These are phyloP conservation scores for Crotalus adamanteus DNA, from an alignment of 2,797 vertebrate species.

Conservation along the genomic window DNA sequence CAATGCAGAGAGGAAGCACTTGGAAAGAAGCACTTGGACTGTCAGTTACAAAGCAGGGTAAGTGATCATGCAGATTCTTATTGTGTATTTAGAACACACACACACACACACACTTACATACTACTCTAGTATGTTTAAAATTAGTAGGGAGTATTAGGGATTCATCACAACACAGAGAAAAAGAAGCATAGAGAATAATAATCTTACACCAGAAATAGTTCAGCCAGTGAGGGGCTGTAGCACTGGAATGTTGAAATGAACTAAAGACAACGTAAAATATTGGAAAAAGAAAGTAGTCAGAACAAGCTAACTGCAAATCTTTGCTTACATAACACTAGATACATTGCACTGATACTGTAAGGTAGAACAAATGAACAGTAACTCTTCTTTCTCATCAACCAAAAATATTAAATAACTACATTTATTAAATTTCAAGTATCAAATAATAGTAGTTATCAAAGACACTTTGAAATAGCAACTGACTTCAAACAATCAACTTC, in stretches of 20 bases:
- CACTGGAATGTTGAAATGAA: slow-evolving; percentile 81
- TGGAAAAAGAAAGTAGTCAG: slow-evolving; percentile 60
- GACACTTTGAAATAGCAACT: background rate
- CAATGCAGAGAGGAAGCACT: background rate
- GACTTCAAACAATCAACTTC: background rate
- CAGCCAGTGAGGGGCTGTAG: slow-evolving; percentile 83
- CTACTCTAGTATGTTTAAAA: slow-evolving; percentile 55
- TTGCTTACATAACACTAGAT: slow-evolving; percentile 44
- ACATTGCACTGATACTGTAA: slow-evolving; percentile 18
- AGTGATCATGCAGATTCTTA: slow-evolving; percentile 52
- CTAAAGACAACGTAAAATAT: slow-evolving; percentile 74
- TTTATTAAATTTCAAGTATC: slow-evolving; percentile 25
- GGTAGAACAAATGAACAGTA: slow-evolving; percentile 20
- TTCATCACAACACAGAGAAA: slow-evolving; percentile 67
- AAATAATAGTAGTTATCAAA: background rate
- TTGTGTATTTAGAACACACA: slow-evolving; percentile 62
- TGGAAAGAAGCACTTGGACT: background rate
- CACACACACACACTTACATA: slow-evolving; percentile 64
- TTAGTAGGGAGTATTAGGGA: slow-evolving; percentile 49
- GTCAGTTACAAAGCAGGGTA: slow-evolving; percentile 43
- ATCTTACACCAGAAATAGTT: slow-evolving; percentile 84
- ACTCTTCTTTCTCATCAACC: background rate
- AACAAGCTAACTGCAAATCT: slow-evolving; percentile 56
- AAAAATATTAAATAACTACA: slow-evolving; percentile 20
- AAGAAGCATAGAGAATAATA: slow-evolving; percentile 77